Percentiles rank a stretch among this genome's conserved stretches.
phyloP scores from a whole-genome alignment of 1,140 invertebrate species.

The Bombyx mandarina region DNA sequence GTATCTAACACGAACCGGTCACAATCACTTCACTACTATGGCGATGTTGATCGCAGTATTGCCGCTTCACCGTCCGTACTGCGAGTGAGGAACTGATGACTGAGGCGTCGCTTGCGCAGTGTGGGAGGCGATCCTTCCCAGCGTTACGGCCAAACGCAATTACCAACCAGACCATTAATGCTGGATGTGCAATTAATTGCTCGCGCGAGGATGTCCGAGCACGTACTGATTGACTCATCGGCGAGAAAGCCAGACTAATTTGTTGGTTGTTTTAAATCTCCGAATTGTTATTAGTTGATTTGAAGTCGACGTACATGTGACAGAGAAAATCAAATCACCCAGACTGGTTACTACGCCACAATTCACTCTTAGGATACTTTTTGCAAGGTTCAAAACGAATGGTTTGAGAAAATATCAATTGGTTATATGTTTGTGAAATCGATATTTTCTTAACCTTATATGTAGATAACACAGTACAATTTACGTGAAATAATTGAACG shows the following conservation, averaged over 20 bases:
- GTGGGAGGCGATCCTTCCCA: slow-evolving; percentile 48
- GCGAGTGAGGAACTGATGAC: slow-evolving; percentile 31
- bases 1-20: slow-evolving; percentile 8
- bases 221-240: slow-evolving; percentile 5
- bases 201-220: background rate
- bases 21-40: slow-evolving; percentile 47
- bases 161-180: slow-evolving; percentile 24
- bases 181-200: slow-evolving; percentile 4
- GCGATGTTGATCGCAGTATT: slow-evolving; percentile 27
- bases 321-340: no score
- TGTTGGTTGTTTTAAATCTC: no score
- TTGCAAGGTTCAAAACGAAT: no score
- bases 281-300: no score
- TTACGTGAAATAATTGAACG: no score
- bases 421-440: no score
- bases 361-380: no score
- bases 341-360: no score
- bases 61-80: slow-evolving; percentile 30
- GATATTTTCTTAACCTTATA: no score
- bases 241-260: background rate
- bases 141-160: slow-evolving; percentile 33
- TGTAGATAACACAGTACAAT: no score
- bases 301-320: no score
- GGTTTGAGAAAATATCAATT: no score
- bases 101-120: slow-evolving; percentile 34